Percentiles rank a stretch among this genome's conserved stretches.
Conservation (phyloP, 2,888 invertebrate genomes). For the Celastrina argiolus region DNA sequence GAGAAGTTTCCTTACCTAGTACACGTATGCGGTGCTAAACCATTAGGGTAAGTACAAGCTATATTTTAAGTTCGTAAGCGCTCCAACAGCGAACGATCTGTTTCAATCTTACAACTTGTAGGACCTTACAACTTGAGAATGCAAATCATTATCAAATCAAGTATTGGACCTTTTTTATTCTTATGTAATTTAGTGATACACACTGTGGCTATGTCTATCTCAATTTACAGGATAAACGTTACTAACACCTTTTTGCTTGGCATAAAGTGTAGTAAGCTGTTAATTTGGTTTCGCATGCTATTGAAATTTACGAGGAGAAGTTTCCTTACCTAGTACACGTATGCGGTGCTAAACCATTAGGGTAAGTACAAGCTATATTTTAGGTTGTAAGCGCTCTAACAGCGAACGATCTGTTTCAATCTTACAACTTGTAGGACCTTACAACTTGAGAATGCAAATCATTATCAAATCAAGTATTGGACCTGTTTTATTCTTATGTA, state of each 20-base stretch:
- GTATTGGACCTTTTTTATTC: no score
- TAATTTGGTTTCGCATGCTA: slow-evolving; percentile 65
- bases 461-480: no score
- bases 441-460: slow-evolving; percentile 2
- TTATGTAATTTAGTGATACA: no score
- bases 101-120: slow-evolving; percentile 18
- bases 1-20: slow-evolving; percentile 52
- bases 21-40: slow-evolving; percentile 36
- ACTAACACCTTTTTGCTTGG: no score
- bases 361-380: background rate
- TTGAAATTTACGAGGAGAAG: slow-evolving; percentile 71
- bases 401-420: slow-evolving; percentile 21
- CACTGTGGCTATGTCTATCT: no score
- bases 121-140: slow-evolving; percentile 8
- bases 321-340: slow-evolving; percentile 45
- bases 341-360: slow-evolving; percentile 38
- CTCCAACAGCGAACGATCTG: slow-evolving; percentile 18
- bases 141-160: background rate
- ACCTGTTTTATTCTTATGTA: no score
- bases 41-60: slow-evolving; percentile 36
- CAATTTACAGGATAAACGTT: no score
- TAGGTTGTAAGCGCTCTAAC: slow-evolving; percentile 4
- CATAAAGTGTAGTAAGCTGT: no score
- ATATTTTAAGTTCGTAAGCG: slow-evolving; percentile 28
- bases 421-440: slow-evolving; percentile 9